A percentile compares a stretch with the other conserved stretches of the same genome.
These are phyloP conservation scores for Austrolebias charrua DNA, from an alignment of 2,797 vertebrate genomes.

Conservation along the genomic window DNA sequence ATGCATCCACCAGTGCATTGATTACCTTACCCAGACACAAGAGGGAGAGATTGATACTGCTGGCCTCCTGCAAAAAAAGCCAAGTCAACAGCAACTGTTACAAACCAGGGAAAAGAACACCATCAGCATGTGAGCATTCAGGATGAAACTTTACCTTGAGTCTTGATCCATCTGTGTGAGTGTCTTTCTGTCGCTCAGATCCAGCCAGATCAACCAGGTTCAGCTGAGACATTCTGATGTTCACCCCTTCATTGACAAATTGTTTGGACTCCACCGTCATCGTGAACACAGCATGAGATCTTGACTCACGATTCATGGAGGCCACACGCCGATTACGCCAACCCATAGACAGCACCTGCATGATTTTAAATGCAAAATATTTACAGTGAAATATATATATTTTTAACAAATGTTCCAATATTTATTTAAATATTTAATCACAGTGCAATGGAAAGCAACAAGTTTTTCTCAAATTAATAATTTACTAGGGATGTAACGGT, in stretches of 20 bases:
- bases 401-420: too few species aligned
- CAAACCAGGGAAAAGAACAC: neutral
- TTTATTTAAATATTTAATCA: too few species aligned
- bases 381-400: neutral
- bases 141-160: slow-evolving; percentile 81
- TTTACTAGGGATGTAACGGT: too few species aligned
- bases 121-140: neutral
- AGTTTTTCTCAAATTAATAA: neutral
- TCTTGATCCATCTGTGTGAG: slow-evolving; percentile 89
- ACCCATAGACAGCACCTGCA: slow-evolving; percentile 88
- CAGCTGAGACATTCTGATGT: slow-evolving; percentile 91
- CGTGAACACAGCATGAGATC: slow-evolving; percentile 95
- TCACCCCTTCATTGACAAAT: slow-evolving; percentile 85
- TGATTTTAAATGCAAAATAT: slow-evolving; percentile 9
- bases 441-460: neutral
- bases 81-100: slow-evolving; percentile 14
- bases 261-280: slow-evolving; percentile 94
- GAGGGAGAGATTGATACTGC: slow-evolving; percentile 94
- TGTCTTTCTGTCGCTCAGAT: slow-evolving; percentile 94
- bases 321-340: slow-evolving; percentile 95
- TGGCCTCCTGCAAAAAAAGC: slow-evolving; percentile 85
- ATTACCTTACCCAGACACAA: slow-evolving; percentile 96
- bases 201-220: slow-evolving; percentile 96
- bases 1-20: slow-evolving; percentile 92
- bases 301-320: slow-evolving; percentile 96